Base-by-base conservation (phyloP, 2,888 invertebrate genomes). In the Tromatobia lineatoria region DNA sequence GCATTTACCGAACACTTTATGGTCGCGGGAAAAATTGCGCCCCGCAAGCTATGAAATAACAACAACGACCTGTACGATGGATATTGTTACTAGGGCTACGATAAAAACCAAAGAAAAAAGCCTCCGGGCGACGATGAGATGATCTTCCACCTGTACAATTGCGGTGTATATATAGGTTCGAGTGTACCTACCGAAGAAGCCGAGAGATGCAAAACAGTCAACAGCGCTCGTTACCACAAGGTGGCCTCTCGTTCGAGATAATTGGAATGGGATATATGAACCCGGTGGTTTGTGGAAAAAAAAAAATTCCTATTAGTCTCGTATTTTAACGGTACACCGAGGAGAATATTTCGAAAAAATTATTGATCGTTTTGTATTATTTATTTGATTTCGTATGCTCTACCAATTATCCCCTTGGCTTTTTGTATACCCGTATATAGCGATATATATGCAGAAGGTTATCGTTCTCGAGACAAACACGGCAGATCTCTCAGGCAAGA, bases 391-490 rank as follows among this genome's bases (percentile, higher is more conserved):
- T 76, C 54, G 38, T 80, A 38, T 70, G 54, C 57, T 70, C 23
- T 81, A 78, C 77, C 80, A 81, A 80, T 84, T 78, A 81, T 80
- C 77, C 70, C 64, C 61, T 81, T 80, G 64, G 54, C 69, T 15
- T 45, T 23, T 45, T 69, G 80, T 38, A 25, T 18, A 76, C 66
- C n/a, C 59, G 69, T 57, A 61, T 78, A 79, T 71, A 47, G 66
- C 67, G 47, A 42, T 74, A 69, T 64, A 67, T 25, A 29, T 29
- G 2, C 8, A 50, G 71, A 64, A 74, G 61, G 34, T 80, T 80
- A 66, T 80, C 66, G 71, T 52, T 67, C 45, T 76, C 50, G 76
- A 73, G 54, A 15, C 80, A 45, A 77, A 57, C 80, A 54, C 77
- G 73, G 18, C 10, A 73, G 77, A 80, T 77, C 45, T 77, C 34